These are phyloP conservation scores for Pangasius macronema DNA, from an alignment of 2,797 vertebrate species.

Conservation along the genomic window DNA sequence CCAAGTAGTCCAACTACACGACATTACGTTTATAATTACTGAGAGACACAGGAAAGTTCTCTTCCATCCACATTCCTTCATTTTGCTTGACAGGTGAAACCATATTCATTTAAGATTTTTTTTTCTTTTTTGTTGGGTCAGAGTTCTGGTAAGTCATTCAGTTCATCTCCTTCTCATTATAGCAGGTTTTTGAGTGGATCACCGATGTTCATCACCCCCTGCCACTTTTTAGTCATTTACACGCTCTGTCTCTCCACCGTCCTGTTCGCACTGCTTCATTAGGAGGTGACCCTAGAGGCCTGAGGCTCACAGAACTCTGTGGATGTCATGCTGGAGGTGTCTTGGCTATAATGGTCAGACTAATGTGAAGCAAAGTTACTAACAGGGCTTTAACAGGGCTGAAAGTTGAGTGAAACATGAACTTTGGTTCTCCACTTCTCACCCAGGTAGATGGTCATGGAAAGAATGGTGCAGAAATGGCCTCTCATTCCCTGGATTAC, in stretches of 20 bases:
- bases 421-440: background rate
- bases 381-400: conserved; percentile 7
- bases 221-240: conserved; percentile 25
- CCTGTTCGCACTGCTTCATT: conserved; percentile 12
- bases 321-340: conserved; percentile 8
- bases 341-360: conserved; percentile 11
- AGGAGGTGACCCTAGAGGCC: background rate
- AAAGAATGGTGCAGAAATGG: background rate
- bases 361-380: conserved; percentile 3
- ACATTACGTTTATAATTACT: background rate
- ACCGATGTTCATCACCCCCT: background rate
- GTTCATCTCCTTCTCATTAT: conserved; percentile 14
- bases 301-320: background rate
- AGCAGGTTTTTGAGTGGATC: background rate
- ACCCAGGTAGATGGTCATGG: background rate
- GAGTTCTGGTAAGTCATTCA: conserved; percentile 5
- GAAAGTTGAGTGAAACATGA: conserved; percentile 7
- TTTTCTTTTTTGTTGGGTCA: background rate
- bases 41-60: background rate
- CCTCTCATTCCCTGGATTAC: background rate
- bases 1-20: no score
- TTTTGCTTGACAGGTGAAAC: background rate
- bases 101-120: background rate
- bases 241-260: background rate
- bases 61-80: background rate